Percentiles rank a stretch among this genome's conserved stretches.
Evolutionary conservation across 2,113 vertebrate genomes (phyloP).

Genomic region (Salminus brasiliensis): DNA sequence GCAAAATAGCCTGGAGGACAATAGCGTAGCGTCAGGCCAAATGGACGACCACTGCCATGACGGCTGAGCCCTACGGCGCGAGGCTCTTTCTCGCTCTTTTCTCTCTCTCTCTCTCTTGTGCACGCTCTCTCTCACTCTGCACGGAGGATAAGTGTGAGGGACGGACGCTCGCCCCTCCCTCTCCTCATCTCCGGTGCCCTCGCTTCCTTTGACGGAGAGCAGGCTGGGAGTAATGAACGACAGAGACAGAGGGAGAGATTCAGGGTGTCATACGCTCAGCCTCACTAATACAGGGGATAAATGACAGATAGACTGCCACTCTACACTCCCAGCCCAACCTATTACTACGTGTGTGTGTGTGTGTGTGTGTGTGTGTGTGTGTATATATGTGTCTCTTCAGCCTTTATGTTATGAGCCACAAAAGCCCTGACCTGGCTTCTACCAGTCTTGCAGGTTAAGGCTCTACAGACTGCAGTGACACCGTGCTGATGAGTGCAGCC

Average conservation of each 20-base stretch:
- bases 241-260: constrained; percentile 8
- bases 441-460: background rate
- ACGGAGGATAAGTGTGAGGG: background rate
- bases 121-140: background rate
- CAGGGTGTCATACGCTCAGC: background rate
- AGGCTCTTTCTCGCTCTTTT: background rate
- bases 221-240: constrained; percentile 41
- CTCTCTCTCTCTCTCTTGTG: background rate
- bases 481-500: background rate
- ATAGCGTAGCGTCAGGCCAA: background rate
- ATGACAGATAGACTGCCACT: constrained; percentile 32
- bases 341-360: constrained; percentile 22
- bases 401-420: background rate
- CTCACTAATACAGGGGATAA: constrained; percentile 23
- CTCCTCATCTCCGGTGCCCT: background rate
- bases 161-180: background rate
- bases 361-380: constrained; percentile 15
- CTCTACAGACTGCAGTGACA: background rate
- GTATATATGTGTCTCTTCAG: background rate
- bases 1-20: constrained; percentile 16
- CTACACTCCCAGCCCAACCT: constrained; percentile 15
- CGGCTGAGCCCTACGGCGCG: background rate
- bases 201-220: constrained; percentile 13
- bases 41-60: constrained; percentile 1
- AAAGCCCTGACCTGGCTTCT: background rate